Percentiles rank a stretch among this genome's conserved stretches.
phyloP scores from a whole-genome alignment of 2,113 vertebrate species.

The Callocephalon fimbriatum region DNA sequence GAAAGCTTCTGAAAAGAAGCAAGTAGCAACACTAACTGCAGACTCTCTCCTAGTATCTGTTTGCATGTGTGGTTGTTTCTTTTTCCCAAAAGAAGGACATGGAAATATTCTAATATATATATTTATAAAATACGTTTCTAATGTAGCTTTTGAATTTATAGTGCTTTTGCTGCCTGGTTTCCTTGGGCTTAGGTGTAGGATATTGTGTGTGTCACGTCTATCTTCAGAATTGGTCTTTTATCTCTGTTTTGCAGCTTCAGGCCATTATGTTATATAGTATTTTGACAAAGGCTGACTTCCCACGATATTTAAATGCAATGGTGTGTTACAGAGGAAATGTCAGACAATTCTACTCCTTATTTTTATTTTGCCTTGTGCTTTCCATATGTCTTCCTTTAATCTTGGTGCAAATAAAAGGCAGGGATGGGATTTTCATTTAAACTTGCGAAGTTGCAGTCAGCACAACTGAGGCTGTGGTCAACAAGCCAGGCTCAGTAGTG shows the following conservation, averaged over 20 bases:
- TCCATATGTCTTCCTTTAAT: background rate
- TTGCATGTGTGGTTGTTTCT: background rate
- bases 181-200: background rate
- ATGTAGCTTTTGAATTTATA: background rate
- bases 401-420: background rate
- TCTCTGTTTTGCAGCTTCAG: background rate
- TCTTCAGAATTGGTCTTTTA: background rate
- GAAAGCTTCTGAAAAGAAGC: background rate
- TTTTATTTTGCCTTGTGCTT: background rate
- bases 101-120: background rate
- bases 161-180: background rate
- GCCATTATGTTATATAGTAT: background rate
- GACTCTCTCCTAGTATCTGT: background rate
- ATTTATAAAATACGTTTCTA: background rate
- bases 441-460: background rate
- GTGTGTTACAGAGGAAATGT: background rate
- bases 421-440: background rate
- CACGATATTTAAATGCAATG: background rate
- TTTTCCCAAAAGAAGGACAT: background rate
- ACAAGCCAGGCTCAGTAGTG: background rate
- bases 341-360: background rate
- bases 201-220: background rate
- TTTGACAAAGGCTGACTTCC: background rate
- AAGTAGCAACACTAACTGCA: background rate
- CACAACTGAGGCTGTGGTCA: background rate